Base-by-base conservation (phyloP, 2,797 vertebrate species). In the Ammospiza maritima region DNA sequence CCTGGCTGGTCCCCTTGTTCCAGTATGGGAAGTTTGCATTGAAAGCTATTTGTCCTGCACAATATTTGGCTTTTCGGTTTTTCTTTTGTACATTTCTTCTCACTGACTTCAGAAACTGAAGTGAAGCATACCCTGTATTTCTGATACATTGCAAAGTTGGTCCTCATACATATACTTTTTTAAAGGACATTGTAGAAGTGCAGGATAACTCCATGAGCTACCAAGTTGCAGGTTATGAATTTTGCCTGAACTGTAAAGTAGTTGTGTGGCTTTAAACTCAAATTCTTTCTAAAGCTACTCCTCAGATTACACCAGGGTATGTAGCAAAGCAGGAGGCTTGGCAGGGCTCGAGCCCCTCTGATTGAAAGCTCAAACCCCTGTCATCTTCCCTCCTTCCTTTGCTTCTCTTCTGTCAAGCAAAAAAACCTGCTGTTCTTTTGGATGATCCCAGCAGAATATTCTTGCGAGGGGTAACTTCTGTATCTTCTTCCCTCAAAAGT, bases 1-100 rank as follows among this genome's bases (percentile, higher is more conserved):
- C 79, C 56, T 74, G 86, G 47, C 78, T 65, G 17, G 53, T 78
- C 90, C 30, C 17, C 47, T 78, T 90, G 21, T 95, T 94, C 71
- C 5, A 4, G 38, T 90, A 57, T 0, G 12, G 54, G 86, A 86
- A 88, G 50, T 93, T 87, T 92, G 65, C 69, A 21, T 73, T 82
- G 70, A 77, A 80, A 34, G 45, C 25, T 82, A 45, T 69, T 85
- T 78, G 32, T 62, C 57, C 85, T 18, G 5, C 34, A 58, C 74
- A 26, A 5, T 77, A 18, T 88, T 94, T 51, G 47, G 16, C 51
- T 92, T 85, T 90, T 89, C 48, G 36, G 9, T 22, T 67, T 61
- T 10, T 54, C 9, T 89, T 89, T 65, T 19, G 11, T 72, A 62
- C 1, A 0, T 57, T 82, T 85, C 47, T 67, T 65, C 66, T 88